phyloP scores from a whole-genome alignment of 2,888 invertebrate species.

The Allophyes oxyacanthae region DNA sequence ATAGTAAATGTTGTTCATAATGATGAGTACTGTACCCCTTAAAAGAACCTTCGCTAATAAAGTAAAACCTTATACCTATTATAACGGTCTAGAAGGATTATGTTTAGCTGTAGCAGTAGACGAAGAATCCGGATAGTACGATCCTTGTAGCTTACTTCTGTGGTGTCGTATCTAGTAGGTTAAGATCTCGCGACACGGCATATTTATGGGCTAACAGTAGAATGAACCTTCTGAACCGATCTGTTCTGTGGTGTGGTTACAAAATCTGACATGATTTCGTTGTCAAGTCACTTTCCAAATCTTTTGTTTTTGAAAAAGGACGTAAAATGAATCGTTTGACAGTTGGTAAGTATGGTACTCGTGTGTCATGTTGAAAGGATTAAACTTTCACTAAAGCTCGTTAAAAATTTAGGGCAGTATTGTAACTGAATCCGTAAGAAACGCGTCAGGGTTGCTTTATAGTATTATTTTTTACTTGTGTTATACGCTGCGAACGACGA shows the following conservation, averaged over 20 bases:
- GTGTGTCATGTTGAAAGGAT: slow-evolving; percentile 33
- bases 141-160: too few relatives aligned
- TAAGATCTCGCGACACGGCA: too few relatives aligned
- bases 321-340: slow-evolving; percentile 13
- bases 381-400: slow-evolving; percentile 39
- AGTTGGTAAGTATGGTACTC: background rate
- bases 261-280: slow-evolving; percentile 27
- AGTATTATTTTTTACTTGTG: background rate
- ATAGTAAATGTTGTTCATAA: too few relatives aligned
- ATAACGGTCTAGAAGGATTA: too few relatives aligned
- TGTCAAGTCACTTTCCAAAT: slow-evolving; percentile 36
- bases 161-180: too few relatives aligned
- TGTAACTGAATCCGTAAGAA: slow-evolving; percentile 11
- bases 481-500: background rate
- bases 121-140: too few relatives aligned
- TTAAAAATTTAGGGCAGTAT: slow-evolving; percentile 14
- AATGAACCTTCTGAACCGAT: background rate
- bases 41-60: too few relatives aligned
- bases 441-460: slow-evolving; percentile 1
- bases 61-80: too few relatives aligned
- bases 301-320: slow-evolving; percentile 43
- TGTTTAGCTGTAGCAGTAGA: too few relatives aligned
- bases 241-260: background rate
- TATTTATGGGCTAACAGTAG: too few relatives aligned
- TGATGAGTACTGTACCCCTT: too few relatives aligned